Evolutionary conservation across 2,888 invertebrate genomes (phyloP), one percentile per base, ranked within the genome.

Genomic region (Minunthozetes semirufus): DNA sequence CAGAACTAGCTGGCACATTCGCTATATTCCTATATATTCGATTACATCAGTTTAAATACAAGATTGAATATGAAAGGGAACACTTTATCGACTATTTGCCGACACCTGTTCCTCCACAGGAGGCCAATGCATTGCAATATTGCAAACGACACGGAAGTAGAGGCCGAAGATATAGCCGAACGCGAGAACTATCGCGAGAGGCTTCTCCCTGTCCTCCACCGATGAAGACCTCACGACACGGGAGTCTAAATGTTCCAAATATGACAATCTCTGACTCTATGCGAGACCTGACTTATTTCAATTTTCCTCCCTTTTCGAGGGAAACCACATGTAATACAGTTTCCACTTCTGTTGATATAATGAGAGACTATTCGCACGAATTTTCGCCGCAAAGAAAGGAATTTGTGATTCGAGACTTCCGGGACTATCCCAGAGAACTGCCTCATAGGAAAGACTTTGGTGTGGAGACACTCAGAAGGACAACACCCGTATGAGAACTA

Each of bases 11-110:
- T 42, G 94, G 93, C 56, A 90, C 92, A 19, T 89, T 90, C 77
- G 92, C 92, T 76, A 89, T 94, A 79, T 93, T 93, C 82, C 88
- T 93, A 78, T 94, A 91, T 84, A 90, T 94, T 80, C 88, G 89
- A 82, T 88, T 89, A 87, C 89, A 89, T 72, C 78, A 79, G 33
- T 76, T 66, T 38, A 77, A 80, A 72, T 78, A 77, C 66, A 75
- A 68, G 71, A 79, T 77, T 56, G 76, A 77, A 59, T 56, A 72
- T 25, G 76, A 76, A 42, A 72, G 76, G 27, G 76, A 76, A 25
- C 71, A 77, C 48, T 75, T 75, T 27, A 73, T 76, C 66, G 59
- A 68, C 25, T 71, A 71, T n/a, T 48, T 70, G 48, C 70, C 70
- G 15, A 27, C 70, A 70, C 48, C 70, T 48, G 13, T 70, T 19